These are phyloP conservation scores for Pyrocephalus nanus DNA, from an alignment of 2,797 vertebrate species.

Conservation along the genomic window DNA sequence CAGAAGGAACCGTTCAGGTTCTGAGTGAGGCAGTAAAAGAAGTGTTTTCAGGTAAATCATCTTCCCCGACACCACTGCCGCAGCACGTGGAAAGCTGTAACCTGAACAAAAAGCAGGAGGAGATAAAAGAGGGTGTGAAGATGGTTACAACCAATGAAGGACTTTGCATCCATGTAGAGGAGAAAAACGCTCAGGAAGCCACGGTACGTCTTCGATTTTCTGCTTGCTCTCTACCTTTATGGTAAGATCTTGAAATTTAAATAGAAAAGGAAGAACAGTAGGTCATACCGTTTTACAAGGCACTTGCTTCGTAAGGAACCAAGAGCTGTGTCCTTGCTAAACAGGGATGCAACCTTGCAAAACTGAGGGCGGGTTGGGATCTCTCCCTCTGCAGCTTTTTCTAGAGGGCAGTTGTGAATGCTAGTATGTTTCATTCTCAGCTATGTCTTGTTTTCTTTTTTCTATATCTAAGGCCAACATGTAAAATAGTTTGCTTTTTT, in stretches of 20 bases:
- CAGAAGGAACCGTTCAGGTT: constrained; percentile 36
- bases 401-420: background rate
- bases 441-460: background rate
- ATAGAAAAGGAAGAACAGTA: background rate
- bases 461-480: too few species aligned
- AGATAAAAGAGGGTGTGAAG: background rate
- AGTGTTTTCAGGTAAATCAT: background rate
- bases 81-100: rapidly evolving
- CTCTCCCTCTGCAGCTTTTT: background rate
- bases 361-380: background rate
- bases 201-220: constrained; percentile 72
- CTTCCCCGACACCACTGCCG: rapidly evolving
- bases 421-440: background rate
- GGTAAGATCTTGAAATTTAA: background rate
- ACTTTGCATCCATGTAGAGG: constrained; percentile 73
- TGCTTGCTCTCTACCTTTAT: background rate
- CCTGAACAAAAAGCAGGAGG: background rate
- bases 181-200: constrained; percentile 79
- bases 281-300: background rate
- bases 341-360: background rate
- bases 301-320: background rate
- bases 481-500: too few species aligned
- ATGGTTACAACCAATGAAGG: constrained; percentile 71
- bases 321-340: background rate
- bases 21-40: constrained; percentile 62